Base-by-base conservation (phyloP, 2,888 invertebrate species). In the Syritta pipiens region DNA sequence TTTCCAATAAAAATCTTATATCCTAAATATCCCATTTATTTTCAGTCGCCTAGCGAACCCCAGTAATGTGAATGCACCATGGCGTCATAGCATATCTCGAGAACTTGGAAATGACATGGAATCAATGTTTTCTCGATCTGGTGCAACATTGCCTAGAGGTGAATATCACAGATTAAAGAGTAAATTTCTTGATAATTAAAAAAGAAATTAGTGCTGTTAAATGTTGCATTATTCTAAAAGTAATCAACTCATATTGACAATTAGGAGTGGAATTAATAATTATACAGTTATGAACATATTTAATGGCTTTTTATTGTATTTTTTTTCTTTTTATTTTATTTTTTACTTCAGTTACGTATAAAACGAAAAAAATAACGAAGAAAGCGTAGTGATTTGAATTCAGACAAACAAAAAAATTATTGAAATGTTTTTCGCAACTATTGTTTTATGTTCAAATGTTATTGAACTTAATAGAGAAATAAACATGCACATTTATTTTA, bases 71-170 rank as follows among this genome's bases (percentile, higher is more conserved):
- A 85, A 84, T 59, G 85, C 88, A 91, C 86, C 88, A 35, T 93
- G 94, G 92, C 89, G 92, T 77, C 90, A 92, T 81, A 92, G 91
- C 85, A 90, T 91, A 82, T 91, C 91, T 81, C 92, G 94, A 84
- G 94, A 94, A 86, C 87, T 94, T 86, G 92, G 92, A 85, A 91
- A 92, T 49, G 94, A 94, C 85, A 93, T 93, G 89, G 94, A 94
- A 85, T 93, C 93, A 69, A 93, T 93, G 89, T 93, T 93, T 90
- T 92, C 90, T 86, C 91, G 89, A 81, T 87, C 89, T 22, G 88
- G 89, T 83, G 89, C 91, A 85, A 90, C 91, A 84, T 89, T 92
- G 89, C 94, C 94, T 83, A 90, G 93, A 92, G 94, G 94, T 94
- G 91, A 92, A 88, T 89, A 89, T 89, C 87, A 86, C 85, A 88